Conservation (phyloP, 2,888 invertebrate species). For the Drepanosiphum platanoidis region DNA sequence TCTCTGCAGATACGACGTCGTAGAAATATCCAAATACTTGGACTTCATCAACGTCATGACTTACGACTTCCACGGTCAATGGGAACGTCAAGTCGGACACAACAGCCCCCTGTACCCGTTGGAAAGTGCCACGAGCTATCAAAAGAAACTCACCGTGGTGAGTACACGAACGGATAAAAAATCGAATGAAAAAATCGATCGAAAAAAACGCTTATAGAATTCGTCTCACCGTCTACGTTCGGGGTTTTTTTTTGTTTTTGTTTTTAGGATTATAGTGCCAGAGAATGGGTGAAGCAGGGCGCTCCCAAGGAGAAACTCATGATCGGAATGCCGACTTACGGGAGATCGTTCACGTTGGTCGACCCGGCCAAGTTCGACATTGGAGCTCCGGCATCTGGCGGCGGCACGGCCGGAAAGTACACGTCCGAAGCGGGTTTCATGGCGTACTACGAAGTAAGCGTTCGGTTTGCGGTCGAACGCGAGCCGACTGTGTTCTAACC, state of each 20-base stretch:
- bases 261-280: conserved; percentile 80
- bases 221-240: too few species aligned
- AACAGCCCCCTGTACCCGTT: conserved; percentile 90
- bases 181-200: too few species aligned
- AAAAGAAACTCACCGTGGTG: conserved; percentile 92
- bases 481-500: neutral
- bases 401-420: conserved; percentile 85
- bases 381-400: conserved; percentile 89
- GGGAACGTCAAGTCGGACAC: conserved; percentile 93
- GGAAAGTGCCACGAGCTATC: conserved; percentile 88
- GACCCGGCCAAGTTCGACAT: conserved; percentile 91
- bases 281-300: conserved; percentile 93
- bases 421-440: conserved; percentile 94
- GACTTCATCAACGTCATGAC: conserved; percentile 96
- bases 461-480: neutral
- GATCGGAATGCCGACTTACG: conserved; percentile 95
- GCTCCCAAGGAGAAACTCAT: conserved; percentile 93
- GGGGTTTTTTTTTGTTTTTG: neutral
- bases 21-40: conserved; percentile 91
- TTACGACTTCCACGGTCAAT: conserved; percentile 94
- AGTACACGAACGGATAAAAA: conserved; percentile 66
- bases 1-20: conserved; percentile 79
- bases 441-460: conserved; percentile 89
- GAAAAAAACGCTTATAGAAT: too few species aligned
- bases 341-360: conserved; percentile 87